A percentile compares a stretch with the other conserved stretches of the same genome.
Evolutionary conservation across 2,113 vertebrate species (phyloP).

Genomic region (Hippotragus niger): DNA sequence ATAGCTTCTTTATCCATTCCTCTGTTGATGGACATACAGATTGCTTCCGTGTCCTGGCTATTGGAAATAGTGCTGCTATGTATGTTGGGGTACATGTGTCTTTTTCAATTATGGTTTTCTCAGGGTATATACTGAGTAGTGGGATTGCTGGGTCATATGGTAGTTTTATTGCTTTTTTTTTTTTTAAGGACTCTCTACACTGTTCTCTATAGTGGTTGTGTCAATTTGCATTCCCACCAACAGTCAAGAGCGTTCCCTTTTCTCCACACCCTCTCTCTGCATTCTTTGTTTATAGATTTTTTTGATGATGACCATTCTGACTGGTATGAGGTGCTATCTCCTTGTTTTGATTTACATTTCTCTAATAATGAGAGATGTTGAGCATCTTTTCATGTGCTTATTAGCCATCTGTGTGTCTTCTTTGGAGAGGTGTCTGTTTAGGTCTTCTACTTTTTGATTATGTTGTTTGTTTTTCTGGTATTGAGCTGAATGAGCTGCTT

Average conservation of each 20-base stretch:
- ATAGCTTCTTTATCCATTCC: neutral
- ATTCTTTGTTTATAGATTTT: neutral
- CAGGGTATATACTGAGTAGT: neutral
- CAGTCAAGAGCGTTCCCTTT: neutral
- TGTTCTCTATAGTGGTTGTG: no score
- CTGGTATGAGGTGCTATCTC: neutral
- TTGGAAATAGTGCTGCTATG: neutral
- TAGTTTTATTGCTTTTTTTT: neutral
- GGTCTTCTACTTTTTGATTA: neutral
- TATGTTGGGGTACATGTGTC: neutral
- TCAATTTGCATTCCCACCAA: neutral
- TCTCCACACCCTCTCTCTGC: neutral
- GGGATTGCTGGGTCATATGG: neutral
- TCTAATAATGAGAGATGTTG: neutral
- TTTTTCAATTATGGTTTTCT: neutral
- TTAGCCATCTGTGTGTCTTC: neutral
- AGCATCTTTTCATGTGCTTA: neutral
- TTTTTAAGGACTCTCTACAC: neutral
- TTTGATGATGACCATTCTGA: neutral
- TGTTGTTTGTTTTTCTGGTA: neutral
- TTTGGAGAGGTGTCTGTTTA: neutral
- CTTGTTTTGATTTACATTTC: neutral
- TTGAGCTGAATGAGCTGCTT: neutral
- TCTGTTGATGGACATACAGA: neutral
- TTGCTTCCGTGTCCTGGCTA: neutral